phyloP scores from a whole-genome alignment of 2,888 invertebrate species.

The Aleiodes testaceus region DNA sequence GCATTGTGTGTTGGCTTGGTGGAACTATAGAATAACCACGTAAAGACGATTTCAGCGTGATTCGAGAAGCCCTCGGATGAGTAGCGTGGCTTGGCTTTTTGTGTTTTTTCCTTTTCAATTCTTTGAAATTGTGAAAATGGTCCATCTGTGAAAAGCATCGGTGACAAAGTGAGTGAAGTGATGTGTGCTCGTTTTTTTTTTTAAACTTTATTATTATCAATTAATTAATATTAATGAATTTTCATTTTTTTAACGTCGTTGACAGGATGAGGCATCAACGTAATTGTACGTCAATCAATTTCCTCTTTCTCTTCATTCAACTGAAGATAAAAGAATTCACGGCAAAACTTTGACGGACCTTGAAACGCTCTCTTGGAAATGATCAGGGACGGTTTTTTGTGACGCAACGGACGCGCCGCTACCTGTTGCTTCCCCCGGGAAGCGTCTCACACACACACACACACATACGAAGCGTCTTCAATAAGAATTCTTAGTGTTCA shows the following conservation, averaged over 20 bases:
- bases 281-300: too few species aligned
- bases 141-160: too few species aligned
- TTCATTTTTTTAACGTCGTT: too few species aligned
- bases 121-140: neutral
- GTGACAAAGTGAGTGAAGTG: neutral
- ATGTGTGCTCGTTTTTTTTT: neutral
- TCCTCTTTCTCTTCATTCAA: too few species aligned
- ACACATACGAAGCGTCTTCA: constrained; percentile 44
- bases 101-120: neutral
- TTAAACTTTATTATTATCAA: too few species aligned
- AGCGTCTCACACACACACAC: constrained; percentile 45
- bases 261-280: too few species aligned
- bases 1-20: constrained; percentile 7
- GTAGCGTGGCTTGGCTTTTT: constrained; percentile 33
- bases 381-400: constrained; percentile 45
- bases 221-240: too few species aligned
- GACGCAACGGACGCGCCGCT: constrained; percentile 52
- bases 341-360: constrained; percentile 9
- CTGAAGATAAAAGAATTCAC: neutral
- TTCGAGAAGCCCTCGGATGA: constrained; percentile 38
- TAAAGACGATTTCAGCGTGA: constrained; percentile 44
- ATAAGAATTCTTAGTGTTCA: neutral
- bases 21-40: constrained; percentile 5
- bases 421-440: constrained; percentile 52
- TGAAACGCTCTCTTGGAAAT: constrained; percentile 34